Evolutionary conservation across 2,888 invertebrate species (phyloP), one percentile per base, ranked within the genome.

Genomic region (Hyposoter dolosus): DNA sequence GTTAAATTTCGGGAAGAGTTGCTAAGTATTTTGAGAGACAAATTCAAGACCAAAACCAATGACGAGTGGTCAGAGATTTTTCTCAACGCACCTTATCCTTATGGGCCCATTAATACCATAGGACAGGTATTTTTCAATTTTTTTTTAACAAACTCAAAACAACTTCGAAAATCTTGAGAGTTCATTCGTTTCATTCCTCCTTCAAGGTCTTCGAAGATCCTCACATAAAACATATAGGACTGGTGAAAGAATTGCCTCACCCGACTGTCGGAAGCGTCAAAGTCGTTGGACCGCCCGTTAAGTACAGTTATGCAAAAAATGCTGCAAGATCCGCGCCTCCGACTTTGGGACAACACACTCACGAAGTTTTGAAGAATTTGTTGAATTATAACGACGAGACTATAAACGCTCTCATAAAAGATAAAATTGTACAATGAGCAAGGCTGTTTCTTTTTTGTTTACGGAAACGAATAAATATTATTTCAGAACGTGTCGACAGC

Each of bases 71-170:
- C 96, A 85, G 89, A 93, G 0, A 92, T 96, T 60, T 97, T 99
- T 90, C 96, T 97, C 81, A 96, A 96, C 23, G 96, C 96, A 0
- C 95, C 96, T 1, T 98, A 99, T 93, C 98, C 99, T 0, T 97
- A 97, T 91, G 99, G 98, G 0, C 98, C 98, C 0, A 96, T 99
- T 4, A 99, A 99, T 94, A 96, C 95, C 63, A 96, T 99, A 94
- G 94, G 96, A 87, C 96, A 98, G 92, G 96, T 96, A 91, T 87
- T 28, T 60, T 60, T 0, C 0, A 23, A 23, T 4, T 0, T 53
- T 56, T 28, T 10, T 10, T 28, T 0, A 28, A 28, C n/a, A 15
- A 15, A 15, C 15, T 15, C 12, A 23, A 28, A 12, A 23, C n/a
- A 28, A 56, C 40, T 50, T 23, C 53, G 43, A 65, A 45, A 60